Base-by-base conservation (phyloP, 2,113 vertebrate genomes). In the Malurus cyaneus region DNA sequence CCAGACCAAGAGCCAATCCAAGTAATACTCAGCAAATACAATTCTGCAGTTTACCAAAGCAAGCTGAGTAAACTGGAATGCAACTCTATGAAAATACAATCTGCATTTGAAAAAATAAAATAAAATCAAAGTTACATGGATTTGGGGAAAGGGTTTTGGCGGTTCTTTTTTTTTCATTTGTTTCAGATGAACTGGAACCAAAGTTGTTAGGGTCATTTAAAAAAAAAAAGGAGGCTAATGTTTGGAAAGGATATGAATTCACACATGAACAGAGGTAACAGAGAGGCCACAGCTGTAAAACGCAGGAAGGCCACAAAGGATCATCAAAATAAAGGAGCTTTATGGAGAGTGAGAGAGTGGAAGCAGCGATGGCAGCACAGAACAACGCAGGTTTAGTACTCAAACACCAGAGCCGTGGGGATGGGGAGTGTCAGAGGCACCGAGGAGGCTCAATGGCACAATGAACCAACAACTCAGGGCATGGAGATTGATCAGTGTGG, bases 31-130 rank as follows among this genome's bases (percentile, higher is more conserved):
- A 97, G 96, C 79, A 66, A 92, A 96, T 95, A 64, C 89, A 86
- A 62, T 39, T 79, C 78, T 94, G 85, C 78, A 87, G 91, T 91
- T 97, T 97, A 93, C 70, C 65, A 93, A 95, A 85, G 92, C 90
- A 80, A 93, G 95, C 95, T 91, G 94, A 97, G 95, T 92, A 94
- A 97, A 98, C 16, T 86, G 93, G 74, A 97, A 76, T 59, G 67
- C 41, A 91, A 73, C 90, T 96, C 92, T 70, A 89, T 0, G 73
- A 93, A 95, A 93, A 96, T 72, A 98, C 97, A 98, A 98, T 97
- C 98, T 98, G 97, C 97, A 98, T 97, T 98, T 98, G 97, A 98
- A 96, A 96, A 82, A 82, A 93, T 29, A 60, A 97, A 79, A 73
- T 29, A 65, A 89, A 94, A 93, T 94, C 65, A 84, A 72, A 91